Base-by-base conservation (phyloP, 2,113 vertebrate species). In the Motacilla tschutschensis region DNA sequence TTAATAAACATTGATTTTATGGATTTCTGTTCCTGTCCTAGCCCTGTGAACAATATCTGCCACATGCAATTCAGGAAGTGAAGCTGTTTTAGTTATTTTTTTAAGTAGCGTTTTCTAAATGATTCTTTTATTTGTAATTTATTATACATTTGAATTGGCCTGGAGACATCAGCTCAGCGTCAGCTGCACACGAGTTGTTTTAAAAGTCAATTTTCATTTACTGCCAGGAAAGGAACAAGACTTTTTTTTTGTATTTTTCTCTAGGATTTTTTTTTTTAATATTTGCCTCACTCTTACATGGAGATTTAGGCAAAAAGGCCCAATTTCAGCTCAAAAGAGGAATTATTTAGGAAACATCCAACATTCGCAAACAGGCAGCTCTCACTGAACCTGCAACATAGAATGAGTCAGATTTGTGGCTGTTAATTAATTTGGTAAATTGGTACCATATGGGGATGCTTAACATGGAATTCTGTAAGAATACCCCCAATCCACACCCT, bases 1-100 rank as follows among this genome's bases (percentile, higher is more conserved):
- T 89, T 87, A 93, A 89, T 70, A 81, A 63, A 55, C 33, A 93
- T 83, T 47, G 79, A 93, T 88, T 87, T 70, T 58, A 86, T 88
- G 81, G 90, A 88, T 91, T 67, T 48, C 17, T 40, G 33, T 57
- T 83, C 40, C 79, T 53, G 50, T 31, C 33, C 4, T 2, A 50
- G 72, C 81, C 69, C 86, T 36, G 44, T 43, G 64, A 90, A 71
- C 76, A 87, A 29, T 26, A 71, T 5, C 72, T 44, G 29, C 79
- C 13, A 55, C 0, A 8, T 29, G 55, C 26, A 26, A 54, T 33
- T 82, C 60, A 12, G 14, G 53, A 41, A 90, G 78, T 33, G 57
- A 70, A 79, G 81, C 79, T 70, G 10, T 17, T 91, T 77, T 64
- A 65, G 79, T 81, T 87, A 1, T 51, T 17, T 24, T 51, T 74